Conservation (phyloP, 2,888 invertebrate species). For the Dyspetes luteomarginatus region DNA sequence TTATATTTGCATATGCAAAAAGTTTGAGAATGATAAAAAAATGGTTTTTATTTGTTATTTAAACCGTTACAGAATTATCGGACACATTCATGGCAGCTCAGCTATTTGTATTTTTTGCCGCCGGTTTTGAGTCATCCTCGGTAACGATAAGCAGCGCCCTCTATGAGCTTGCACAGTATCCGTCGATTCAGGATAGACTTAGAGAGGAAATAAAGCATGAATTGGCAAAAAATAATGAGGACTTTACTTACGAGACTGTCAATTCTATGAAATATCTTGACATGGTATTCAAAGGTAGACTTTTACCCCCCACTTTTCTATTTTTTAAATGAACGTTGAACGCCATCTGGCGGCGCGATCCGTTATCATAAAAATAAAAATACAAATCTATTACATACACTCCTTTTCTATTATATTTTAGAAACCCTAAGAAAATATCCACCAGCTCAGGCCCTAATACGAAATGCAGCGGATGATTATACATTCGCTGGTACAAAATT, state of each 20-base stretch:
- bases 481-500: constrained; percentile 62
- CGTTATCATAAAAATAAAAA: too few relatives aligned
- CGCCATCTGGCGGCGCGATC: too few relatives aligned
- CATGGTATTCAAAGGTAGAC: constrained; percentile 74
- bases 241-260: constrained; percentile 80
- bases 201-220: constrained; percentile 79
- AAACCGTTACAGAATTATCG: too few relatives aligned
- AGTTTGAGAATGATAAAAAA: too few relatives aligned
- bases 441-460: constrained; percentile 76
- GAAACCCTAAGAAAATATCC: constrained; percentile 84
- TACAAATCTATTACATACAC: too few relatives aligned
- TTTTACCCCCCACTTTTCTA: background rate
- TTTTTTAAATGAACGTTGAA: too few relatives aligned
- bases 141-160: constrained; percentile 81
- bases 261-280: constrained; percentile 81
- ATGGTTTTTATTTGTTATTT: too few relatives aligned
- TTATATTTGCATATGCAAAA: too few relatives aligned
- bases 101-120: constrained; percentile 74
- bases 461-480: constrained; percentile 74
- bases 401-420: constrained; percentile 62
- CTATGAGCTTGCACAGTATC: constrained; percentile 82
- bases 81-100: too few relatives aligned
- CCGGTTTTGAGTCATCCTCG: constrained; percentile 80
- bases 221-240: constrained; percentile 72
- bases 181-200: constrained; percentile 80